Percentiles rank a stretch among this genome's conserved stretches.
These are phyloP conservation scores for Nemotelus pantherinus DNA, from an alignment of 2,888 invertebrate genomes.

Conservation along the genomic window DNA sequence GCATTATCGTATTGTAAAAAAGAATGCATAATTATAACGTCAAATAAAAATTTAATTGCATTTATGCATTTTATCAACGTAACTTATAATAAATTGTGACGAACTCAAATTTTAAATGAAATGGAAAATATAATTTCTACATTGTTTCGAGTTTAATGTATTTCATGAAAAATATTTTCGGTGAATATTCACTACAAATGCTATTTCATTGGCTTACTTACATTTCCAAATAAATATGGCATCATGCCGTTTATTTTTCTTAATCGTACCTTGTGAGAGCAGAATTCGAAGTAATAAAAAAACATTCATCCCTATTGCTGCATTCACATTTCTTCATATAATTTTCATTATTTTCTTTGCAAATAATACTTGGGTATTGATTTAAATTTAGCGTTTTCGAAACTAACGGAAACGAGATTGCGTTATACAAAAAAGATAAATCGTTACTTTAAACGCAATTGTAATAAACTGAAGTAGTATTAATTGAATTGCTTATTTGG, in stretches of 20 bases:
- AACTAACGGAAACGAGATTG: no score
- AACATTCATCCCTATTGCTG: not conserved
- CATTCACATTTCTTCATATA: not conserved
- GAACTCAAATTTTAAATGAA: no score
- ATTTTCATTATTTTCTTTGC: not conserved
- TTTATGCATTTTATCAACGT: not conserved
- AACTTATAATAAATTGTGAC: no score
- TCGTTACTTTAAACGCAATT: no score
- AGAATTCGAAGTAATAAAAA: constrained; percentile 10
- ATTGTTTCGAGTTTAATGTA: no score
- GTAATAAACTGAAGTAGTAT: not conserved
- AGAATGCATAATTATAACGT: not conserved
- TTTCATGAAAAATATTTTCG: no score
- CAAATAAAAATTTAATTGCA: not conserved
- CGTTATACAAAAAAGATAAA: no score
- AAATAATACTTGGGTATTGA: constrained; percentile 15
- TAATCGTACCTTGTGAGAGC: not conserved
- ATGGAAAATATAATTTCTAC: no score
- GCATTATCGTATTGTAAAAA: not conserved
- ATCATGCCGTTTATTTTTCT: not conserved
- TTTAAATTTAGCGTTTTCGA: not conserved
- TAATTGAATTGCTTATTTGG: constrained; percentile 38
- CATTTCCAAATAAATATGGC: no score
- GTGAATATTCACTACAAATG: no score
- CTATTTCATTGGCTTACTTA: no score